phyloP scores from a whole-genome alignment of 2,113 vertebrate genomes.

The Chrysemys picta region DNA sequence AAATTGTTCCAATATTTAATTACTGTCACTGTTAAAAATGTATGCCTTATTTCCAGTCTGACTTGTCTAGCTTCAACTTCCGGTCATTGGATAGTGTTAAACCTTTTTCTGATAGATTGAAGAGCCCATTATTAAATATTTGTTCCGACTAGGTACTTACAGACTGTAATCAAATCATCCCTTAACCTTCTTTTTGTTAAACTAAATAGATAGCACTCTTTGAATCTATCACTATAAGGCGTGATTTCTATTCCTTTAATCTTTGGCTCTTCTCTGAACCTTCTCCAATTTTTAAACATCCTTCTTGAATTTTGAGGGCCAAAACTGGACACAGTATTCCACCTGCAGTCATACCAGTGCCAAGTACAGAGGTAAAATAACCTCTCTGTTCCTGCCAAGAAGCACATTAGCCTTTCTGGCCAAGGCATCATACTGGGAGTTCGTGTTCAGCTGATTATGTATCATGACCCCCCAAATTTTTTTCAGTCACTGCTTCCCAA shows the following conservation, averaged over 20 bases:
- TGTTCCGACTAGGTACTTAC: background rate
- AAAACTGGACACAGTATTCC: background rate
- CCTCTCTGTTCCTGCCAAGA: background rate
- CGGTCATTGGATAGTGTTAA: background rate
- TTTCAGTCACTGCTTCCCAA: background rate
- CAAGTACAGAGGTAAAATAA: background rate
- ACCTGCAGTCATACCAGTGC: background rate
- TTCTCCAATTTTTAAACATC: too few relatives aligned
- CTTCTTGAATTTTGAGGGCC: background rate
- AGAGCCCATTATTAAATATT: background rate
- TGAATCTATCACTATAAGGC: background rate
- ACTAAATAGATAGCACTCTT: background rate
- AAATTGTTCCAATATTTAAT: background rate
- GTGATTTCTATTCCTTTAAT: background rate
- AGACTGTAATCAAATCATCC: background rate
- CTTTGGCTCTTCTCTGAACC: background rate
- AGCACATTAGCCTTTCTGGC: background rate
- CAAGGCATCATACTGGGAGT: background rate
- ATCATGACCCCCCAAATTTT: background rate
- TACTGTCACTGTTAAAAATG: background rate
- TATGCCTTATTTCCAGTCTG: background rate
- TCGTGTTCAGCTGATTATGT: background rate
- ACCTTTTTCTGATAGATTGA: background rate
- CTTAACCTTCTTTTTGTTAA: background rate
- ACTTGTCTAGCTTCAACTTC: background rate